phyloP scores from a whole-genome alignment of 1,140 invertebrate genomes.

The Procambarus clarkii region DNA sequence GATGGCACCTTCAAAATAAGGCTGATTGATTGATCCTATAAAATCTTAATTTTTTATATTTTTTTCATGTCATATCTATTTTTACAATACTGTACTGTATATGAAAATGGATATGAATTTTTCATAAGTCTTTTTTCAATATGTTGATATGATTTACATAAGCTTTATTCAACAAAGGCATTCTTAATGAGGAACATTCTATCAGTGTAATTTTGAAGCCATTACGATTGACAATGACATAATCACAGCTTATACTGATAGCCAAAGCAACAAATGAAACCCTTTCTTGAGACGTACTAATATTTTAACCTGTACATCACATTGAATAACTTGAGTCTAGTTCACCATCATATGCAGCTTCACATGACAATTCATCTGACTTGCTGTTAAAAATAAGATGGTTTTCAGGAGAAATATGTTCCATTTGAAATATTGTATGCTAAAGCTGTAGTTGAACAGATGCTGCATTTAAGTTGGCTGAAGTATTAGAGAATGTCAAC shows the following conservation, averaged over 20 bases:
- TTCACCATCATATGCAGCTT: not conserved
- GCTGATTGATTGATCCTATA: constrained; percentile 14
- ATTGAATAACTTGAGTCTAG: not conserved
- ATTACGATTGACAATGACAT: not conserved
- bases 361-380: not conserved
- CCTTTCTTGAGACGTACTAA: not conserved
- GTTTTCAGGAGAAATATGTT: not conserved
- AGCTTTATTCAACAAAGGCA: not conserved
- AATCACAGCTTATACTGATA: not conserved
- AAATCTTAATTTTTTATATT: not conserved
- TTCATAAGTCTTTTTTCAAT: not conserved
- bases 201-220: constrained; percentile 2
- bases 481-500: too few relatives aligned
- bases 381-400: not conserved
- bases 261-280: not conserved
- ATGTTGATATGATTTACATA: not conserved
- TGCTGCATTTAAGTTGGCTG: too few relatives aligned
- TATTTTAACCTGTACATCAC: not conserved
- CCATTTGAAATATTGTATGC: not conserved
- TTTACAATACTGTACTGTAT: not conserved
- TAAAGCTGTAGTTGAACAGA: too few relatives aligned
- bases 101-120: not conserved
- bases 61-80: not conserved
- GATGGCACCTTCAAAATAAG: not conserved
- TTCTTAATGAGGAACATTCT: not conserved